phyloP scores from a whole-genome alignment of 2,888 invertebrate genomes.

The Euclidia mi region DNA sequence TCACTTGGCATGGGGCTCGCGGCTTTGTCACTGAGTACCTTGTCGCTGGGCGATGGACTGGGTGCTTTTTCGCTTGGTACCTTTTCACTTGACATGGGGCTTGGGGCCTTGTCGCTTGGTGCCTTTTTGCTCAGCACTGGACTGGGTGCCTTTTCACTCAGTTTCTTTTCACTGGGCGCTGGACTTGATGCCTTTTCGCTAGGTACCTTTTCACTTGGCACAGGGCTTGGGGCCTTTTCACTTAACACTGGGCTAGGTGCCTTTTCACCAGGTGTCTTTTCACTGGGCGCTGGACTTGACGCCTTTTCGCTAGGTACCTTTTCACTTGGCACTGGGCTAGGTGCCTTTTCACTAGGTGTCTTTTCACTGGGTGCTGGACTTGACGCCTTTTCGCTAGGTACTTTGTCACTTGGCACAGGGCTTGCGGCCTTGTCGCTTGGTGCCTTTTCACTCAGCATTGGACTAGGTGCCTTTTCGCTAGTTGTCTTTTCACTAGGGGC shows the following conservation, averaged over 20 bases:
- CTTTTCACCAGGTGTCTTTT: background rate
- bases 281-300: background rate
- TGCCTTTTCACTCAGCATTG: conserved; percentile 10
- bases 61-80: background rate
- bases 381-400: conserved; percentile 23
- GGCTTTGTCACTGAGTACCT: conserved; percentile 3
- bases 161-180: background rate
- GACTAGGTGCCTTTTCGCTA: conserved; percentile 20
- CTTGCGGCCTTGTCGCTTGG: conserved; percentile 22
- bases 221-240: conserved; percentile 22
- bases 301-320: conserved; percentile 1
- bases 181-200: background rate
- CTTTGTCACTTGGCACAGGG: conserved; percentile 4
- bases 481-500: conserved; percentile 15
- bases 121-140: conserved; percentile 7
- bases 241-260: background rate
- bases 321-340: conserved; percentile 10
- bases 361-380: conserved; percentile 12
- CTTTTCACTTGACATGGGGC: background rate
- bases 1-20: background rate
- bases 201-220: conserved; percentile 8
- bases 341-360: conserved; percentile 11
- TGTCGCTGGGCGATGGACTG: conserved; percentile 10
- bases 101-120: conserved; percentile 23
- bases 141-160: conserved; percentile 8